phyloP scores from a whole-genome alignment of 2,797 vertebrate species.

The Urophycis tenuis region DNA sequence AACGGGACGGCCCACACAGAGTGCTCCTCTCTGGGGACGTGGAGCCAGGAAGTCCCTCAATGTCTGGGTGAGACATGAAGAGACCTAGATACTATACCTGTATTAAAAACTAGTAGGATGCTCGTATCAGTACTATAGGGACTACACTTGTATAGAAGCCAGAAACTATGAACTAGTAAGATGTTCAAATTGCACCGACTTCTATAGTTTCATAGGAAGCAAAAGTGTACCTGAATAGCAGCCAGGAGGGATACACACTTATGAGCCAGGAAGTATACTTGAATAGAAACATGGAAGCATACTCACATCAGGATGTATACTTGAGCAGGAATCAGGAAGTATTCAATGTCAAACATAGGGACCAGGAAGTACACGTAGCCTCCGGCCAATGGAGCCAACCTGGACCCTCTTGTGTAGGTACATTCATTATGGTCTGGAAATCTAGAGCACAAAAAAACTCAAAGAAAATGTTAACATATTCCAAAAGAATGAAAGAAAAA shows the following conservation, averaged over 20 bases:
- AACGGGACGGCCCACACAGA: constrained; percentile 38
- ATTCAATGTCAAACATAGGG: no score
- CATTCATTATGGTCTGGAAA: no score
- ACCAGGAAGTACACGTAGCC: no score
- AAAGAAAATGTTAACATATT: no score
- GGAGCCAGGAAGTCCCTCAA: constrained; percentile 30
- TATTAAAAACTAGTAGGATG: neutral
- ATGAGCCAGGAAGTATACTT: neutral
- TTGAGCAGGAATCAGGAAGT: no score
- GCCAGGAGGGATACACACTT: neutral
- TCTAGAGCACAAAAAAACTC: no score
- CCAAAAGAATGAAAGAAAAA: no score
- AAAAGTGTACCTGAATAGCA: neutral
- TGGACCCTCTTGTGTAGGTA: no score
- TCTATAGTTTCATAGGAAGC: neutral
- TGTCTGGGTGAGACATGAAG: constrained; percentile 42
- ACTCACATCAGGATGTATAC: no score
- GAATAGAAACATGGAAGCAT: no score
- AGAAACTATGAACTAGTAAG: neutral
- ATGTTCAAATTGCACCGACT: neutral
- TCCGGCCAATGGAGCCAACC: no score
- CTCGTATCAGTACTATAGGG: neutral
- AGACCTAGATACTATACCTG: neutral
- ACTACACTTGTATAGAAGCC: neutral
- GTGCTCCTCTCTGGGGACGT: constrained; percentile 45